Percentiles rank a stretch among this genome's conserved stretches.
Evolutionary conservation across 2,797 vertebrate genomes (phyloP).

Genomic region (Phoeniculus purpureus): DNA sequence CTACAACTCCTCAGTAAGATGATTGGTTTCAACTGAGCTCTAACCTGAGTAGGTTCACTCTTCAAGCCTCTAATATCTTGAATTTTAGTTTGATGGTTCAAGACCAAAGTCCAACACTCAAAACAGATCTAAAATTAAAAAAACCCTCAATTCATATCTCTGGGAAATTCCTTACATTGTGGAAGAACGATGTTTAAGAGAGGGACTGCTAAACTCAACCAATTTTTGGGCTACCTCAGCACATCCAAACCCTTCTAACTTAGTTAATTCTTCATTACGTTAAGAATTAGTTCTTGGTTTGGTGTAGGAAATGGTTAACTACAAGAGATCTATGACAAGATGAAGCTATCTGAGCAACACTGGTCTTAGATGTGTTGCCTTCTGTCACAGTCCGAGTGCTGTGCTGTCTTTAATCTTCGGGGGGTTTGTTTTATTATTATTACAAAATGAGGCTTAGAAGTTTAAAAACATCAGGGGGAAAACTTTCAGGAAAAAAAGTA

Average conservation of each 20-base stretch:
- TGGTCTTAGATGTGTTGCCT: not conserved
- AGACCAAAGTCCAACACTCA: not conserved
- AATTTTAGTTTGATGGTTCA: not conserved
- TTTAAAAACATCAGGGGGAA: not conserved
- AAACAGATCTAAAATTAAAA: not conserved
- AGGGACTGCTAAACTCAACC: not conserved
- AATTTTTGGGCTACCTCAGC: not conserved
- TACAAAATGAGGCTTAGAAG: not conserved
- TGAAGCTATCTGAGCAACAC: not conserved
- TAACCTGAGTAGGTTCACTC: not conserved
- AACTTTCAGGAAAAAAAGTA: not conserved
- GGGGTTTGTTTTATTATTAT: accelerated
- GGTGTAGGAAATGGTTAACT: not conserved
- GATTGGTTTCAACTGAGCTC: not conserved
- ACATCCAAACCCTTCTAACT: not conserved
- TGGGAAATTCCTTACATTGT: not conserved
- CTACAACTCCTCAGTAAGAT: not conserved
- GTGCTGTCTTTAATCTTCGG: not conserved
- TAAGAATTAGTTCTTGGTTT: not conserved
- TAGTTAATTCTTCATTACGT: not conserved
- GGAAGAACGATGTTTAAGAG: not conserved
- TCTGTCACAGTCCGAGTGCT: not conserved
- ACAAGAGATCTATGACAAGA: not conserved
- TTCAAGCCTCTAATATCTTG: not conserved
- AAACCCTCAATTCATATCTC: not conserved